Evolutionary conservation across 2,797 vertebrate species (phyloP).

Genomic region (Sebastes vulpes): DNA sequence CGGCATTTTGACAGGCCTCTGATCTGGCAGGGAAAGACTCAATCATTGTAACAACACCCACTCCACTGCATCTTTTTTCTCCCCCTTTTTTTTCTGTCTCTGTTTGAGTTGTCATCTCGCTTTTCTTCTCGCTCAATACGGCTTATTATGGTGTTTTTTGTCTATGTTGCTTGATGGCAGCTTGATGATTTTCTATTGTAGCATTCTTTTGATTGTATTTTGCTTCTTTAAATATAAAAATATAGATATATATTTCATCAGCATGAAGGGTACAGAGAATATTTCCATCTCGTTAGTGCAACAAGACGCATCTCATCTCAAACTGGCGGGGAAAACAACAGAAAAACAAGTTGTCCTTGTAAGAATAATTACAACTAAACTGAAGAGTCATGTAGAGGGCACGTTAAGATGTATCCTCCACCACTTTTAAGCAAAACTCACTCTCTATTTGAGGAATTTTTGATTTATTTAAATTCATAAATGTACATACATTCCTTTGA

Average conservation of each 20-base stretch:
- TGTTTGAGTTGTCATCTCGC: constrained; percentile 44
- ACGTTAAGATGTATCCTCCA: not conserved
- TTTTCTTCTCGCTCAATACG: constrained; percentile 29
- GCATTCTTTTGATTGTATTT: not conserved
- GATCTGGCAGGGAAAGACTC: constrained; percentile 81
- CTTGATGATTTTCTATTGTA: constrained; percentile 15
- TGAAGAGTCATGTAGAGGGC: not conserved
- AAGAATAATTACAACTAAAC: not conserved
- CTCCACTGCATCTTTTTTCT: constrained; percentile 50
- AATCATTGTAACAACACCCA: constrained; percentile 79
- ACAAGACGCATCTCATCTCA: not conserved
- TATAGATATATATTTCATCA: not conserved
- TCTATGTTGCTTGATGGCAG: not conserved
- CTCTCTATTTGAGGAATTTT: not conserved
- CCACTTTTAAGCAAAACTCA: not conserved
- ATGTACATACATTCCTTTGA: not conserved
- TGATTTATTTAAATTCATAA: not conserved
- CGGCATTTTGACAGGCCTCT: constrained; percentile 76
- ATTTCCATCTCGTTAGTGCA: not conserved
- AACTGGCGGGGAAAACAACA: not conserved
- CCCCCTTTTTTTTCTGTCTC: constrained; percentile 27
- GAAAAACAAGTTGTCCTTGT: not conserved
- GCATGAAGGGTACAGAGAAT: not conserved
- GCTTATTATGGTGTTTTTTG: constrained; percentile 21
- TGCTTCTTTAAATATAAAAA: not conserved